These are phyloP conservation scores for Ophraella communa DNA, from an alignment of 2,888 invertebrate species.

Conservation along the genomic window DNA sequence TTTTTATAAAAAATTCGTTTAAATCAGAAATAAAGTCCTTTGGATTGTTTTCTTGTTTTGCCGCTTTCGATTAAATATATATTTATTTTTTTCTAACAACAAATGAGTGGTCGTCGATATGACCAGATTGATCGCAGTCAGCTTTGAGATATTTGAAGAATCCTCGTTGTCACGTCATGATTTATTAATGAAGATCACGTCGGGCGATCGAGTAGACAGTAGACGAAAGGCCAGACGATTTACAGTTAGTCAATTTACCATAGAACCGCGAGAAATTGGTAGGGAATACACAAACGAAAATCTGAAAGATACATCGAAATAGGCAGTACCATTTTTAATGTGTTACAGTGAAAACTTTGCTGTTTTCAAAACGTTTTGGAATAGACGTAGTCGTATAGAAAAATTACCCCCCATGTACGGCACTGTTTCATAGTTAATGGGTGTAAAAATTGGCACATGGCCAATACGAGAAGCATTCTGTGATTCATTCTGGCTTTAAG, in stretches of 20 bases:
- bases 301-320: conserved; percentile 36
- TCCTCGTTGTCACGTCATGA: conserved; percentile 45
- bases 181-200: conserved; percentile 51
- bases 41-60: too few relatives aligned
- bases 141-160: conserved; percentile 36
- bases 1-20: too few relatives aligned
- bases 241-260: conserved; percentile 44
- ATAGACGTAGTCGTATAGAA: background rate
- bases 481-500: conserved; percentile 52
- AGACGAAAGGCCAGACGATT: conserved; percentile 53
- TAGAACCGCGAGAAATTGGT: conserved; percentile 1
- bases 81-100: conserved; percentile 26
- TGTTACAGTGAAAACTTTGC: background rate
- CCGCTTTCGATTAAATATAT: too few relatives aligned
- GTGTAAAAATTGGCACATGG: conserved; percentile 49
- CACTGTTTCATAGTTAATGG: conserved; percentile 35
- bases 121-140: conserved; percentile 25
- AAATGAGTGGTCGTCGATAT: conserved; percentile 11
- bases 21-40: too few relatives aligned
- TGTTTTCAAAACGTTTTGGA: background rate
- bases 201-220: conserved; percentile 49
- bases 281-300: conserved; percentile 48
- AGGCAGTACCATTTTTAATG: conserved; percentile 9
- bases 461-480: conserved; percentile 45
- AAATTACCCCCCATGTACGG: conserved; percentile 29